Conservation (phyloP, 1,140 invertebrate species). For the Ips typographus region DNA sequence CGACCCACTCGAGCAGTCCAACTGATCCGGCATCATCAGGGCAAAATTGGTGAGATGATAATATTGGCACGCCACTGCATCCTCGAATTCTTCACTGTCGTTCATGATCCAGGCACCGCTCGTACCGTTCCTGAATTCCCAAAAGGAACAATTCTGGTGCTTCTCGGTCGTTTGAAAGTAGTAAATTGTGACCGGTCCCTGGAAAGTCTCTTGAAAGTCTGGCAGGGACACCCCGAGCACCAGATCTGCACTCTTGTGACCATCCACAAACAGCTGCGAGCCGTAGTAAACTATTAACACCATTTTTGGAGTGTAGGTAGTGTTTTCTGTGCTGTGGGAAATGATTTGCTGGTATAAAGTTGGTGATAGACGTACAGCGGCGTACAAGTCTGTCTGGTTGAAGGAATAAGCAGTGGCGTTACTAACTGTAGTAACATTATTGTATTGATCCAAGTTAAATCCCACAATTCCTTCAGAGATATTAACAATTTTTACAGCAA, state of each 20-base stretch:
- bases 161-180: slow-evolving; percentile 1
- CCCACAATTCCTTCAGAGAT: neutral
- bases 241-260: slow-evolving; percentile 5
- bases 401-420: neutral
- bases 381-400: neutral
- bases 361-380: slow-evolving; percentile 14
- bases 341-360: slow-evolving; percentile 22
- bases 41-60: slow-evolving; percentile 30
- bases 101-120: slow-evolving; percentile 8
- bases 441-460: neutral
- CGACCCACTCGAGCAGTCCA: no score
- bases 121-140: slow-evolving; percentile 15
- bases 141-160: slow-evolving; percentile 33
- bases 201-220: slow-evolving; percentile 12
- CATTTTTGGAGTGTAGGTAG: slow-evolving; percentile 20
- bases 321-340: neutral
- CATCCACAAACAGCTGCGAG: slow-evolving; percentile 22
- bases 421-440: neutral
- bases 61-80: slow-evolving; percentile 18
- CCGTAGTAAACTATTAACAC: slow-evolving; percentile 25
- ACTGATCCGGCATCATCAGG: neutral
- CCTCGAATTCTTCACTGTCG: slow-evolving; percentile 1
- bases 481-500: slow-evolving; percentile 10
- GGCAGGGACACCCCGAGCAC: slow-evolving; percentile 28
- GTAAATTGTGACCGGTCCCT: slow-evolving; percentile 23